Evolutionary conservation across 2,888 invertebrate species (phyloP), one percentile per base, ranked within the genome.

Genomic region (Acleris literana): DNA sequence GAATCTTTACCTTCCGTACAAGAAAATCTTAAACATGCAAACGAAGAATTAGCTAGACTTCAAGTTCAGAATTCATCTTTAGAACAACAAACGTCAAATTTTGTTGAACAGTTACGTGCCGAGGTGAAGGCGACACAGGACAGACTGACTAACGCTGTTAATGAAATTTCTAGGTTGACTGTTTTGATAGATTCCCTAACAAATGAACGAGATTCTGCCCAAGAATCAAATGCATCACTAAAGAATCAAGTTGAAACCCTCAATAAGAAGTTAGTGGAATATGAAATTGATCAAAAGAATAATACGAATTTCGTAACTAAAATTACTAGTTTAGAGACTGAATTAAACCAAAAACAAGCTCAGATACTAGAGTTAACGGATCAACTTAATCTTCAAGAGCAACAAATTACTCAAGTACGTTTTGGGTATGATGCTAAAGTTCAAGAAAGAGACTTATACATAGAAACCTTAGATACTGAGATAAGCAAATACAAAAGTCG

Each of bases 371-470:
- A 89, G 64, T 76, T 93, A 58, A 70, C 81, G 22, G 79, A 76
- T 62, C 85, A 87, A 75, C 71, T 92, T 54, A 87, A 88, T 71
- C 72, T 79, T 64, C 74, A 86, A 44, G 85, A 86, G 68, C 83
- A 87, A 76, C 83, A 84, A 71, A 79, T 88, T 64, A 85, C 76
- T 70, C 92, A 90, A 78, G 78, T 86, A 51, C 85, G 86, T 71
- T 88, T 83, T 78, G 93, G 93, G 4, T 88, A 94, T 60, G 94
- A 95, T 69, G 95, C 95, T 2, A 96, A 96, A 85, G 82, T 97
- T 13, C 95, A 95, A 79, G 96, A 97, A 82, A 92, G 95, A 69
- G 95, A 96, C 78, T 92, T 95, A 56, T 95, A 95, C 69, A 95
- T 96, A 63, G 96, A 97, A 83, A 95, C 94, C 48, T 87, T 96